phyloP scores from a whole-genome alignment of 2,113 vertebrate genomes.

The Bubo blakistoni region DNA sequence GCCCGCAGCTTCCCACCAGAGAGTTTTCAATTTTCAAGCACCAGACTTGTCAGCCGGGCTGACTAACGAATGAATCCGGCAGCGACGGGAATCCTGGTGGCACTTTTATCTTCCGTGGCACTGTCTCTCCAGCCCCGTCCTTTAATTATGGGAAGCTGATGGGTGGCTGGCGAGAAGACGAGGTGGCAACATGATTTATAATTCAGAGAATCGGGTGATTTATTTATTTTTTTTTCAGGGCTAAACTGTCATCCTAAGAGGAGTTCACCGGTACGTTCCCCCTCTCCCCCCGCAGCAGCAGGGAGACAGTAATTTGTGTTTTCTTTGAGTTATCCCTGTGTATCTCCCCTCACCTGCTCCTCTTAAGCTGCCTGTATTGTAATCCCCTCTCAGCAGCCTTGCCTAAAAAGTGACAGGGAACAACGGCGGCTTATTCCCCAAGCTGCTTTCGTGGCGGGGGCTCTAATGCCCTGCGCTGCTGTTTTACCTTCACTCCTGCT shows the following conservation, averaged over 20 bases:
- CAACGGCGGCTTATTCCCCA: not conserved
- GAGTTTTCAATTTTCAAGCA: not conserved
- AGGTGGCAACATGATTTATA: not conserved
- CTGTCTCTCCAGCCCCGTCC: not conserved
- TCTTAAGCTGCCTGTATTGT: constrained; percentile 20
- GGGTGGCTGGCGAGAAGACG: not conserved
- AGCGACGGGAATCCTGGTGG: not conserved
- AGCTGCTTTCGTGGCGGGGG: not conserved
- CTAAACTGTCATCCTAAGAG: not conserved
- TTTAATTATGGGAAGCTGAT: not conserved
- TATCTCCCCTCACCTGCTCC: constrained; percentile 43
- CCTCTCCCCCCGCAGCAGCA: not conserved
- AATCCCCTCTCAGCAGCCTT: constrained; percentile 34
- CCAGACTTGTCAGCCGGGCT: not conserved
- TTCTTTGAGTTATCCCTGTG: not conserved
- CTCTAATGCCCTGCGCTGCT: not conserved
- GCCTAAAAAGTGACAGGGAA: constrained; percentile 52
- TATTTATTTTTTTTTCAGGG: not conserved
- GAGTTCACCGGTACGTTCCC: not conserved
- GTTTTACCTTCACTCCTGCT: not conserved
- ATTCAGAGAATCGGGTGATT: not conserved
- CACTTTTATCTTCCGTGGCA: not conserved
- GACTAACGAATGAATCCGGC: not conserved
- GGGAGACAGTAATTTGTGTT: not conserved
- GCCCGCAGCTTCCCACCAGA: not conserved